Evolutionary conservation across 2,888 invertebrate genomes (phyloP), one percentile per base, ranked within the genome.

Genomic region (Polietes domitor): DNA sequence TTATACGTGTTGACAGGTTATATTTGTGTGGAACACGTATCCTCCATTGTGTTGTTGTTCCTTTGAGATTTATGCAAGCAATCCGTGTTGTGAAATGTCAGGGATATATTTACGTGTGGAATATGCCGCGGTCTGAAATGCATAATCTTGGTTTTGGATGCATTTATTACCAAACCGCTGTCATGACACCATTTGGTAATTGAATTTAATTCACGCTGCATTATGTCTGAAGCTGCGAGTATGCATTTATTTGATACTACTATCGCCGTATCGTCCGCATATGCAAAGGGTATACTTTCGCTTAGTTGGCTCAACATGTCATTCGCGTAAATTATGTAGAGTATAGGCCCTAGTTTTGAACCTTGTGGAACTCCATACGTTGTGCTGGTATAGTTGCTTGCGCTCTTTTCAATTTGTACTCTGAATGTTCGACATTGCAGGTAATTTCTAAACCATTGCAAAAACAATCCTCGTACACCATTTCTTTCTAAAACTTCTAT

Each of bases 301-400:
- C n/a, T n/a, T 15, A 55, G 37, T 3, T 58, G 21, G 9, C 9
- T 73, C 17, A 73, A 9, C 58, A 73, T 24, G 15, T 73, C 58
- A 24, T 73, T 73, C 0, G 43, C 58, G 15, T 73, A 58, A n/a
- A 73, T 73, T 26, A 74, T 41, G 26, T 73, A 58, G 0, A 58
- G 41, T 10, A 73, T 73, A 24, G 73, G 73, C 1, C 73, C 58
- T 41, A n/a, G n/a, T n/a, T n/a, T n/a, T n/a, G n/a, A n/a, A n/a
- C n/a, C n/a, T n/a, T n/a, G 12, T 73, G 0, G 73, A 58, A 5
- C 43, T 47, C 28, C 50, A 26, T 26, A 26, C 1, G 21, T 10
- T 28, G 28, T 70, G n/a, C 26, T 43, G 1, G 15, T 6, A 2
- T 43, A 15, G 10, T 68, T 43, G 12, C 21, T 68, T 37, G 19